Base-by-base conservation (phyloP, 2,797 vertebrate species). In the Nothura maculosa region DNA sequence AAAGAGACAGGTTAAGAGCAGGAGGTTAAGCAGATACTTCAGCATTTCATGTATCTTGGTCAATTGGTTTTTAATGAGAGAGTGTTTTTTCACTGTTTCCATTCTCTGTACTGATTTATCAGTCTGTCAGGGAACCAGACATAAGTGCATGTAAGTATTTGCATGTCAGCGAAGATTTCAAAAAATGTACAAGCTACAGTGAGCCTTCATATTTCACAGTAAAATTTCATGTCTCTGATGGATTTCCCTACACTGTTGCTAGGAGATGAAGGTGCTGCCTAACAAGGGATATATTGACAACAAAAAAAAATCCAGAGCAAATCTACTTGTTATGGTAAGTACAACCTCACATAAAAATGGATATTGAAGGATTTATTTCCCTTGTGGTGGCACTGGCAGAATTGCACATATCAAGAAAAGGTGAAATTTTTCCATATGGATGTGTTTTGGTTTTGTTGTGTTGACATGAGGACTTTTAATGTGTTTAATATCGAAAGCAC, bases 231-330 rank as follows among this genome's bases (percentile, higher is more conserved):
- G 91, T 93, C 96, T 96, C 90, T 95, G 96, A 97, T 98, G 97
- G 97, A 96, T 97, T 98, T 97, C 94, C 97, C 95, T 94, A 61
- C 88, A 91, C 66, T 81, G 97, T 98, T 98, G 98, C 98, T 97
- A 98, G 96, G 98, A 98, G 94, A 98, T 97, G 92, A 95, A 97
- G 95, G 90, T 88, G 94, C 69, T 97, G 95, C 91, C 92, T 96
- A 95, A 97, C 97, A 97, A 96, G 96, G 68, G 78, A 50, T 72
- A 81, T 92, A 95, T 91, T 96, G 94, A 91, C 91, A 94, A 38
- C 38, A 92, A 94, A 95, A 83, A 83, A 83, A 8, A 86, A 87
- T 94, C 76, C 81, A 79, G 87, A 86, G 93, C 90, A 87, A 87
- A 92, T 93, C 90, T 94, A 84, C 94, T 90, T 94, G 87, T 96